These are phyloP conservation scores for Hemistola chrysoprasaria DNA, from an alignment of 2,888 invertebrate genomes.

Conservation along the genomic window DNA sequence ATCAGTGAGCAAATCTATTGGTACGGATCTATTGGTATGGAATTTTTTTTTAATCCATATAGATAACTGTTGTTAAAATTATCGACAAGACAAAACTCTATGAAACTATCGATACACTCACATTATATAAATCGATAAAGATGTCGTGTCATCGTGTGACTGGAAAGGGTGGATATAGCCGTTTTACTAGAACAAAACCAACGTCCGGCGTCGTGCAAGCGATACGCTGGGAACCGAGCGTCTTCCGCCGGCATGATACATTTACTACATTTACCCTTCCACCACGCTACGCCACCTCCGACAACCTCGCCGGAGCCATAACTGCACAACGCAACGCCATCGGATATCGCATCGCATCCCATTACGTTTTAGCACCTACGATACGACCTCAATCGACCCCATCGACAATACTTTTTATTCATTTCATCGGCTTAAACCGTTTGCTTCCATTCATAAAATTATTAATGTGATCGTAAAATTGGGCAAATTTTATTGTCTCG, in stretches of 20 bases:
- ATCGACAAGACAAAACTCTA: too few relatives aligned
- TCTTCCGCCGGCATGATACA: slow-evolving; percentile 58
- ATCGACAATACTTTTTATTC: slow-evolving; percentile 63
- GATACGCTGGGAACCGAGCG: slow-evolving; percentile 76
- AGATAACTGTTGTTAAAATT: slow-evolving; percentile 4
- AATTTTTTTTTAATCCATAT: too few relatives aligned
- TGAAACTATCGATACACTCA: slow-evolving; percentile 10
- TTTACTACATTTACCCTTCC: slow-evolving; percentile 46
- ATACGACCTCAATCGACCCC: slow-evolving; percentile 64
- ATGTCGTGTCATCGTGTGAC: slow-evolving; percentile 19
- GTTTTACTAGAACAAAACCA: slow-evolving; percentile 39
- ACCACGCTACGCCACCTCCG: slow-evolving; percentile 43
- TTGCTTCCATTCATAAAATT: slow-evolving; percentile 82
- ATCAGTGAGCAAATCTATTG: too few relatives aligned
- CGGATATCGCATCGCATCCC: slow-evolving; percentile 35
- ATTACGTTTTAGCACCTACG: slow-evolving; percentile 63
- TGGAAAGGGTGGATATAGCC: slow-evolving; percentile 25
- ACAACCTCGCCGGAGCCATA: slow-evolving; percentile 39
- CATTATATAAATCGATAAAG: slow-evolving; percentile 20
- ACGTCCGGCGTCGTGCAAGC: slow-evolving; percentile 75
- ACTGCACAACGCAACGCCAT: slow-evolving; percentile 37
- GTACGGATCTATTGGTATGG: too few relatives aligned
- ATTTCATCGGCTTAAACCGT: slow-evolving; percentile 71
- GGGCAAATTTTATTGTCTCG: slow-evolving; percentile 82
- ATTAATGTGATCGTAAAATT: slow-evolving; percentile 82